Conservation (phyloP, 2,888 invertebrate genomes). For the Drosophila meridiana region DNA sequence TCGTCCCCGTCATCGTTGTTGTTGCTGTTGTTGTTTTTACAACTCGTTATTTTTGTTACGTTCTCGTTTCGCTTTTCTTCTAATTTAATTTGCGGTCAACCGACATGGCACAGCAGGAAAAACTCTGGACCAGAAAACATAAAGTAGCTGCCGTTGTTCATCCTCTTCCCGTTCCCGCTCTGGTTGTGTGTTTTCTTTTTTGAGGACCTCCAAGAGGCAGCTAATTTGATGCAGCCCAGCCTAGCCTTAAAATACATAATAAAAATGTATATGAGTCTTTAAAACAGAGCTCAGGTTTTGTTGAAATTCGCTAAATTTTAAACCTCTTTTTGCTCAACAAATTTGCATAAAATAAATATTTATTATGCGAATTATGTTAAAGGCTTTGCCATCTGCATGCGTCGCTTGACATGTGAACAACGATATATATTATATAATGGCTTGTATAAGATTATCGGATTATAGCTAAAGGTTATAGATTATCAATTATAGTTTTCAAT, state of each 20-base stretch:
- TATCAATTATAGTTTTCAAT: too few species aligned
- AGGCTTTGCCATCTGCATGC: too few species aligned
- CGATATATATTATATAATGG: too few species aligned
- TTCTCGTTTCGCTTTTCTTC: constrained; percentile 65
- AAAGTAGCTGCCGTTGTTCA: constrained; percentile 53
- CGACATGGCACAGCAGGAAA: constrained; percentile 63
- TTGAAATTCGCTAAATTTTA: background rate
- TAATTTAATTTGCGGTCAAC: constrained; percentile 80
- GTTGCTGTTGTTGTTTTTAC: constrained; percentile 31
- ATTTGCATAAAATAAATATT: background rate
- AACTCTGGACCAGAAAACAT: constrained; percentile 33
- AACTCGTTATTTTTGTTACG: constrained; percentile 65
- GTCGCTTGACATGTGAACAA: too few species aligned
- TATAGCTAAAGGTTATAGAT: too few species aligned
- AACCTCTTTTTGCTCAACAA: background rate
- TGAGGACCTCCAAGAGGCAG: constrained; percentile 23
- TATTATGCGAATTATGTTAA: background rate
- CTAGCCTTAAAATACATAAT: background rate
- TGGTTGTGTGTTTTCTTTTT: constrained; percentile 16
- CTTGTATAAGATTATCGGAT: too few species aligned
- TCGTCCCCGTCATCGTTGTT: background rate
- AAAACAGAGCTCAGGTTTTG: background rate
- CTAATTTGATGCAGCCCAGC: constrained; percentile 23
- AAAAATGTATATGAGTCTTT: background rate
- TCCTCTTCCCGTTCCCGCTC: background rate